Conservation (phyloP, 1,140 invertebrate species). For the Drosophila lacertosa region DNA sequence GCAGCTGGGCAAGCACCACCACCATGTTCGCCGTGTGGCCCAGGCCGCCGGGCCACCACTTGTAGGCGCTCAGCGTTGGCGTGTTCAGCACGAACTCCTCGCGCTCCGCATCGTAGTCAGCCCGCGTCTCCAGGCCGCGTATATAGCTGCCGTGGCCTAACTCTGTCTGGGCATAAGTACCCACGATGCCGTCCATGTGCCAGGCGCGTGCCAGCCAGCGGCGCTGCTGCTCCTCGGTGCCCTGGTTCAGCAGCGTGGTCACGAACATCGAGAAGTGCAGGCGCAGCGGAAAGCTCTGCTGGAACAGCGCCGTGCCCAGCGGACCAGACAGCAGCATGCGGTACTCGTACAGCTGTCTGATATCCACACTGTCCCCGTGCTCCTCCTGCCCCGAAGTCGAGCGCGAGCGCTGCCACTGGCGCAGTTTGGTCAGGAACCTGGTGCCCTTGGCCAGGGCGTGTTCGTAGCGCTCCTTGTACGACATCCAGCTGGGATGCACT, state of each 20-base stretch:
- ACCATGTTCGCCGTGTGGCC: constrained; percentile 97
- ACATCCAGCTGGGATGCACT: constrained; percentile 90
- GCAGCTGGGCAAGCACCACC: constrained; percentile 94
- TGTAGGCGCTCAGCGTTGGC: constrained; percentile 92
- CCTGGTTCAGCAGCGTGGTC: constrained; percentile 94
- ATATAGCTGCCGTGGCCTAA: constrained; percentile 97
- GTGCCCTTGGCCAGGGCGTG: constrained; percentile 90
- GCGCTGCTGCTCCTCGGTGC: constrained; percentile 92
- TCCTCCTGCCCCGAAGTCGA: neutral
- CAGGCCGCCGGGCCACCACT: constrained; percentile 94
- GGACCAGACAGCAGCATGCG: constrained; percentile 86
- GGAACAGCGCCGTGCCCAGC: constrained; percentile 90
- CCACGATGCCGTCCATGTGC: constrained; percentile 91
- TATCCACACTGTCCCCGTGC: constrained; percentile 7
- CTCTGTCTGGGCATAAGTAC: constrained; percentile 98
- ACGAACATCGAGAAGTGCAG: constrained; percentile 97
- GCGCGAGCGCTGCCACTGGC: constrained; percentile 86
- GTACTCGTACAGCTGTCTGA: constrained; percentile 61
- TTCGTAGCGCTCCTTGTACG: constrained; percentile 94
- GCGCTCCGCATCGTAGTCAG: constrained; percentile 92
- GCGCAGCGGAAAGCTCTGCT: constrained; percentile 91
- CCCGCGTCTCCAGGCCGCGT: constrained; percentile 95
- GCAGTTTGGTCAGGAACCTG: constrained; percentile 88
- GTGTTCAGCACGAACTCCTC: constrained; percentile 95
- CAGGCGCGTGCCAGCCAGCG: constrained; percentile 94